These are phyloP conservation scores for Thecocarcelia acutangulata DNA, from an alignment of 2,888 invertebrate species.

Conservation along the genomic window DNA sequence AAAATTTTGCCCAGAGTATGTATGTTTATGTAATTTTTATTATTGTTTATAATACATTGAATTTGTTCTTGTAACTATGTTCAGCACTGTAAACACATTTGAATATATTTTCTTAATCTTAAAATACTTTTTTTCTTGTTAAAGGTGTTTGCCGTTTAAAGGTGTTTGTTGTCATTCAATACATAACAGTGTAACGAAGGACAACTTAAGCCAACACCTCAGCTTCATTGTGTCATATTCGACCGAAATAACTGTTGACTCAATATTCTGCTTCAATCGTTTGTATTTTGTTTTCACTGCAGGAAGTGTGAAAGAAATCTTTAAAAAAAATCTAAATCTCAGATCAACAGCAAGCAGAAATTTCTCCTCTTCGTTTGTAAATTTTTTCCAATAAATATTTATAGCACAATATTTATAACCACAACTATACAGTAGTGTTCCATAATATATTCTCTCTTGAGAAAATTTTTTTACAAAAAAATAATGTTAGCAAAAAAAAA, in stretches of 20 bases:
- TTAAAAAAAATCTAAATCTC: slow-evolving; percentile 3
- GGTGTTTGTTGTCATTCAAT: slow-evolving; percentile 45
- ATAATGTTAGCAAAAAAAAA: too few species aligned
- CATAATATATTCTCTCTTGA: too few species aligned
- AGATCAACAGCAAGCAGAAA: slow-evolving; percentile 23
- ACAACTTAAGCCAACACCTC: slow-evolving; percentile 13
- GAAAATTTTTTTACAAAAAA: too few species aligned
- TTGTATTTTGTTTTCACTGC: neutral
- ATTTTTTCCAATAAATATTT: slow-evolving; percentile 39
- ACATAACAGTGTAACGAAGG: slow-evolving; percentile 28
- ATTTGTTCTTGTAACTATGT: slow-evolving; percentile 2
- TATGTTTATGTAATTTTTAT: too few species aligned
- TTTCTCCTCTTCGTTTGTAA: slow-evolving; percentile 3
- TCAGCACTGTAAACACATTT: slow-evolving; percentile 35
- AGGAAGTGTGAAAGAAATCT: slow-evolving; percentile 52
- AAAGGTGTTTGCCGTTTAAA: slow-evolving; percentile 34
- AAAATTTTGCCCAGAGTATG: too few species aligned
- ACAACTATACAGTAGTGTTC: neutral
- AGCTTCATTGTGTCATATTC: slow-evolving; percentile 50
- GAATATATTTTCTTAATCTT: slow-evolving; percentile 16
- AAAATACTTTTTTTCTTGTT: slow-evolving; percentile 19
- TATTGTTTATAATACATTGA: neutral
- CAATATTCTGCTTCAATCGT: slow-evolving; percentile 34
- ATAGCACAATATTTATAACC: neutral
- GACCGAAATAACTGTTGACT: slow-evolving; percentile 28